These are phyloP conservation scores for Melanotaenia pygmaea DNA, from an alignment of 2,797 vertebrate genomes.

Conservation along the genomic window DNA sequence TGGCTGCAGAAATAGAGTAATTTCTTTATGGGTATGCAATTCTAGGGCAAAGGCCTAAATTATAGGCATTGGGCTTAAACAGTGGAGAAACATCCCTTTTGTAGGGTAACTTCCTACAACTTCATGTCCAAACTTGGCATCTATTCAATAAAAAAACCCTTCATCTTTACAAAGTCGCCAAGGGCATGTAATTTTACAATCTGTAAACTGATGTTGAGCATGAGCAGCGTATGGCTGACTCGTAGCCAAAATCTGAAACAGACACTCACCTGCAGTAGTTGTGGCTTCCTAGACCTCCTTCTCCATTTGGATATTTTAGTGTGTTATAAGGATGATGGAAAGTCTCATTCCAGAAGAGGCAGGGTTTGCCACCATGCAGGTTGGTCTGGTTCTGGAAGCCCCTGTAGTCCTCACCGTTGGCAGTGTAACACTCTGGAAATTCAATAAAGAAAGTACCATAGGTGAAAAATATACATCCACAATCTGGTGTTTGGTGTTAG, in stretches of 20 bases:
- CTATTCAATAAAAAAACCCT: background rate
- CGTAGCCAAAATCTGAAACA: background rate
- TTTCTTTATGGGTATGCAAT: no score
- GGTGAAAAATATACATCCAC: slow-evolving; percentile 2
- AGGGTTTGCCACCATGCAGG: slow-evolving; percentile 89
- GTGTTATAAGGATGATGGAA: slow-evolving; percentile 98
- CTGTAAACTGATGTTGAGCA: background rate
- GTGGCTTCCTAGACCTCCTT: slow-evolving; percentile 94
- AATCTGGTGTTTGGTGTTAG: slow-evolving; percentile 19
- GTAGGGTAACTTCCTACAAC: background rate
- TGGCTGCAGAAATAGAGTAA: no score
- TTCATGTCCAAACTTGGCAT: background rate
- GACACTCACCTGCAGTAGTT: slow-evolving; percentile 93
- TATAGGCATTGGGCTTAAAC: no score
- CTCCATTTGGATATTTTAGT: slow-evolving; percentile 93
- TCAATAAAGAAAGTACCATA: slow-evolving; percentile 7
- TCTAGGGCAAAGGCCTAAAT: no score
- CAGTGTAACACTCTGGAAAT: slow-evolving; percentile 92
- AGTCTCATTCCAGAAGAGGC: slow-evolving; percentile 97
- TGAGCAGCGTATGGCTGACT: background rate
- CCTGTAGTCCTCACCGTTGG: slow-evolving; percentile 95
- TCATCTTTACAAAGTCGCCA: background rate
- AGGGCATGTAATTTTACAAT: background rate
- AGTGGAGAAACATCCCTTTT: background rate
- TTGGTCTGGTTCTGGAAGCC: slow-evolving; percentile 94